A percentile compares a stretch with the other conserved stretches of the same genome.
phyloP scores from a whole-genome alignment of 2,113 vertebrate genomes.

The Lepus europaeus region DNA sequence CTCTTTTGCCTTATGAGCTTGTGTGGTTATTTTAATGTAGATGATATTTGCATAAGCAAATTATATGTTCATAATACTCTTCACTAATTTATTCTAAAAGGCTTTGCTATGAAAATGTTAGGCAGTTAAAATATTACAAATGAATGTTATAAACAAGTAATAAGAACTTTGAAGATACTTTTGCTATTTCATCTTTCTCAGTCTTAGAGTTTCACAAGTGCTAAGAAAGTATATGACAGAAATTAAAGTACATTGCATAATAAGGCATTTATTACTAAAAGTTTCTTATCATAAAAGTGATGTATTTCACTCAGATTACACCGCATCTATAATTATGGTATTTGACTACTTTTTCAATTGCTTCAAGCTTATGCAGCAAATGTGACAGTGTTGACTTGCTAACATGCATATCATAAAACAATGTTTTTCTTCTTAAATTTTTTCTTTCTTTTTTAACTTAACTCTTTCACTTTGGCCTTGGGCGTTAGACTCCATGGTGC shows the following conservation, averaged over 20 bases:
- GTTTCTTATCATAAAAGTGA: neutral
- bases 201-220: neutral
- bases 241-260: neutral
- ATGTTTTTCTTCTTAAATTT: neutral
- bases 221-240: neutral
- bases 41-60: neutral
- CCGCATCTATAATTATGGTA: neutral
- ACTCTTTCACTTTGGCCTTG: neutral
- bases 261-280: neutral
- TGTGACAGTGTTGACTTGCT: neutral
- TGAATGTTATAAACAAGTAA: neutral
- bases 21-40: neutral
- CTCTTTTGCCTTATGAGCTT: slow-evolving; percentile 41
- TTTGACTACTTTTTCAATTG: neutral
- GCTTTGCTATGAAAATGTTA: neutral
- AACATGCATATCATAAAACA: neutral
- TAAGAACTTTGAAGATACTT: neutral
- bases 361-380: neutral
- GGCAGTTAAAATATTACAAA: neutral
- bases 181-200: neutral
- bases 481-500: neutral
- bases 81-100: neutral
- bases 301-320: neutral
- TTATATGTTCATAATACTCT: neutral
- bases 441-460: neutral